phyloP scores from a whole-genome alignment of 2,888 invertebrate genomes.

The Ctenicera cuprea region DNA sequence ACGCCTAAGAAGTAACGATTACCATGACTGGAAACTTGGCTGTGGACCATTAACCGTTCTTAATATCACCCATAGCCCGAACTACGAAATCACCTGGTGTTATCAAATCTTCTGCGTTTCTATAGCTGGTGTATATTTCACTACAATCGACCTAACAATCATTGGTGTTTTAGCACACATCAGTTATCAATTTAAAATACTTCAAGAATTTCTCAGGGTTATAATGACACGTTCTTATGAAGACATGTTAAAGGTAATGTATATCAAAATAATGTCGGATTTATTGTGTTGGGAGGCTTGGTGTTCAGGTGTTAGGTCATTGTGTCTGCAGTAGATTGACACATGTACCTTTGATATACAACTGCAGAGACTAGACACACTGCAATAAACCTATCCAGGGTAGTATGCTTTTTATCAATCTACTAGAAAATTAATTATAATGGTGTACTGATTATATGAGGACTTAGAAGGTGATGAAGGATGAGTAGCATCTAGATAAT shows the following conservation, averaged over 20 bases:
- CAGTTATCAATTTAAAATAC: slow-evolving; percentile 44
- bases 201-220: slow-evolving; percentile 21
- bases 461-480: too few species aligned
- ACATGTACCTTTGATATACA: too few species aligned
- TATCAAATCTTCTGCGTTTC: slow-evolving; percentile 30
- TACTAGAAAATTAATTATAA: too few species aligned
- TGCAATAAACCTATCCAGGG: too few species aligned
- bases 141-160: slow-evolving; percentile 40
- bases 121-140: slow-evolving; percentile 24
- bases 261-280: too few species aligned
- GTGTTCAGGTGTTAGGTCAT: too few species aligned
- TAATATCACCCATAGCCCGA: slow-evolving; percentile 34
- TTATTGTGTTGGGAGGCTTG: too few species aligned
- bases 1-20: background rate
- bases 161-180: slow-evolving; percentile 42
- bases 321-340: too few species aligned
- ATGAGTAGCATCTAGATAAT: too few species aligned
- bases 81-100: slow-evolving; percentile 27
- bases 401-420: too few species aligned
- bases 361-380: too few species aligned
- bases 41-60: slow-evolving; percentile 35
- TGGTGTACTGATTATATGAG: too few species aligned
- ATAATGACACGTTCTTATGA: background rate
- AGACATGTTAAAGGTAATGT: background rate
- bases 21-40: background rate